A percentile compares a stretch with the other conserved stretches of the same genome.
Evolutionary conservation across 37 sponge, comb jelly and placozoan genomes (phyloP).

Genomic region (Aphrocallistes beatrix): DNA sequence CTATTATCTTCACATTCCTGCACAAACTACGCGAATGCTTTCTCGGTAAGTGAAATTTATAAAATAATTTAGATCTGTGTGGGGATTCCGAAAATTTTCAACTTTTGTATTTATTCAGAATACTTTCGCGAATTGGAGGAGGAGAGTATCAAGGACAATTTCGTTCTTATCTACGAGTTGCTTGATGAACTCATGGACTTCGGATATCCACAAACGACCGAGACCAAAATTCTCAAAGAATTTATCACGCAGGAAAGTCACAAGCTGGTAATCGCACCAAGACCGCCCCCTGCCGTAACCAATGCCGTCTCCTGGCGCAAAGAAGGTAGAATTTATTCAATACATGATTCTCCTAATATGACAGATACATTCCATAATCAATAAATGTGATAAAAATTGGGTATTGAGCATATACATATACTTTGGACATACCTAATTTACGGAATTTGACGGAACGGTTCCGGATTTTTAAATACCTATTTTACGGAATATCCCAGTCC

Average conservation of each 20-base stretch:
- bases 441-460: too few species aligned
- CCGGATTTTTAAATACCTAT: too few species aligned
- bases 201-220: constrained; percentile 97
- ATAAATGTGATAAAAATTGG: too few species aligned
- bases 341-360: too few species aligned
- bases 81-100: neutral
- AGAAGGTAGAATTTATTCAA: constrained; percentile 35
- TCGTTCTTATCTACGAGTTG: constrained; percentile 90
- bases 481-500: too few species aligned
- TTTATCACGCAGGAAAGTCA: constrained; percentile 94
- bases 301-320: constrained; percentile 98
- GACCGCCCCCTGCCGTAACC: constrained; percentile 90
- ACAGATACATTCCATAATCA: too few species aligned
- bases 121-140: constrained; percentile 93
- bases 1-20: constrained; percentile 81
- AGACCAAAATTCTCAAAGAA: constrained; percentile 89
- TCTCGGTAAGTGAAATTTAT: neutral
- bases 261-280: constrained; percentile 72
- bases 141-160: constrained; percentile 92
- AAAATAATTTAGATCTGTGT: neutral
- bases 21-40: constrained; percentile 57
- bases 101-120: constrained; percentile 71
- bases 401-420: too few species aligned
- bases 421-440: too few species aligned
- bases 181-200: constrained; percentile 97